Percentiles rank a stretch among this genome's conserved stretches.
These are phyloP conservation scores for Phasia obesa DNA, from an alignment of 2,888 invertebrate genomes.

Conservation along the genomic window DNA sequence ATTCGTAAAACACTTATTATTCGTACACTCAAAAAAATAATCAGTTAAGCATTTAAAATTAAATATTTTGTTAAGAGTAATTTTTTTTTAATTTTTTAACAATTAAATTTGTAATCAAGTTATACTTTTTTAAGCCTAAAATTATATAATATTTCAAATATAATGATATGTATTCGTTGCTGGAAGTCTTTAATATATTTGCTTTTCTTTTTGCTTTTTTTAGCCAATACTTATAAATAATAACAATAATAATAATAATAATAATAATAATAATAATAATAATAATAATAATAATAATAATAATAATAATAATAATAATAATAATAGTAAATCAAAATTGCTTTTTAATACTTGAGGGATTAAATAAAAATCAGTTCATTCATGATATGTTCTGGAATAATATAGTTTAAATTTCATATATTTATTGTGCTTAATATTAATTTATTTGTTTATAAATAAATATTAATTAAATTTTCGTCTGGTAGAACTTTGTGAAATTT, in stretches of 20 bases:
- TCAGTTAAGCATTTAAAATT: conserved; percentile 20
- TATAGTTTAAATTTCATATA: background rate
- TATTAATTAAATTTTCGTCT: background rate
- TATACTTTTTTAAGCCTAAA: conserved; percentile 26
- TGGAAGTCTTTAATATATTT: conserved; percentile 76
- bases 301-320: conserved; percentile 7
- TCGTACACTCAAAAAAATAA: conserved; percentile 29
- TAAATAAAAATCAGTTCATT: conserved; percentile 14
- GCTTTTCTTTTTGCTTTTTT: conserved; percentile 57
- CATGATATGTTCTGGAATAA: conserved; percentile 47
- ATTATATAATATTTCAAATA: conserved; percentile 40
- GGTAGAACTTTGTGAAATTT: background rate
- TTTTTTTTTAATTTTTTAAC: background rate
- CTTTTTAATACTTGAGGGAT: conserved; percentile 23
- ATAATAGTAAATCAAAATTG: conserved; percentile 6
- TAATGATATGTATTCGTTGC: conserved; percentile 82
- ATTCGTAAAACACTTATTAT: too few relatives aligned
- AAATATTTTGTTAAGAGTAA: background rate
- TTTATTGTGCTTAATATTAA: background rate
- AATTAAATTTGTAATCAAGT: background rate
- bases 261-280: conserved; percentile 2
- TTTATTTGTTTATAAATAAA: background rate
- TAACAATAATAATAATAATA: background rate
- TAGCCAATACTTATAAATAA: conserved; percentile 22
- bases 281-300: conserved; percentile 18